Conservation (phyloP, 2,797 vertebrate species). For the Varecia variegata region DNA sequence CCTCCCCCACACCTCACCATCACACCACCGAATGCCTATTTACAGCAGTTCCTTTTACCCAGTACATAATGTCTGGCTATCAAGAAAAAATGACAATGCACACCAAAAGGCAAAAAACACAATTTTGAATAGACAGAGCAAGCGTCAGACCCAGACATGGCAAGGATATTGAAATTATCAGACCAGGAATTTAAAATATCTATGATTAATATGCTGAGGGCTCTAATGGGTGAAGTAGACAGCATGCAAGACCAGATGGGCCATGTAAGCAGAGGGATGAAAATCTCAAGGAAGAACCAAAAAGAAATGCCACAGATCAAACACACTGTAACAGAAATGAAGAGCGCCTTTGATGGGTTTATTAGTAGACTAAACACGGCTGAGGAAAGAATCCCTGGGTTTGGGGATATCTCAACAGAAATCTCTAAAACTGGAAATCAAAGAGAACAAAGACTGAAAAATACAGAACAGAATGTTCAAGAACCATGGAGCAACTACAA, state of each 20-base stretch:
- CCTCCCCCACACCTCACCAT: neutral
- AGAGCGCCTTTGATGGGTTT: neutral
- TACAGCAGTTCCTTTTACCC: neutral
- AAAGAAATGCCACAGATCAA: neutral
- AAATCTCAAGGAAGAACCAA: neutral
- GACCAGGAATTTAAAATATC: neutral
- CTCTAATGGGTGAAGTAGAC: neutral
- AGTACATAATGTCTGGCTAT: neutral
- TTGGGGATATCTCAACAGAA: neutral
- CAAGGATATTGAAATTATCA: neutral
- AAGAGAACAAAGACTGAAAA: neutral
- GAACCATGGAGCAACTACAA: neutral
- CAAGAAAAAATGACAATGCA: neutral
- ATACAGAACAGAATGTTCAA: neutral
- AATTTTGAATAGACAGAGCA: neutral
- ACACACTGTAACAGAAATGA: neutral
- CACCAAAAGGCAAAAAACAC: neutral
- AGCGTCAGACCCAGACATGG: neutral
- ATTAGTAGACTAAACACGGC: neutral
- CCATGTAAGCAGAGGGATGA: neutral
- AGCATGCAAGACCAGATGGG: neutral
- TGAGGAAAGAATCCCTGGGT: neutral
- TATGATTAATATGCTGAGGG: neutral
- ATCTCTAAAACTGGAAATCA: neutral
- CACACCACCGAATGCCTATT: neutral